Percentiles rank a stretch among this genome's conserved stretches.
Evolutionary conservation across 1,140 invertebrate genomes (phyloP).

Genomic region (Trypoxylus dichotomus): DNA sequence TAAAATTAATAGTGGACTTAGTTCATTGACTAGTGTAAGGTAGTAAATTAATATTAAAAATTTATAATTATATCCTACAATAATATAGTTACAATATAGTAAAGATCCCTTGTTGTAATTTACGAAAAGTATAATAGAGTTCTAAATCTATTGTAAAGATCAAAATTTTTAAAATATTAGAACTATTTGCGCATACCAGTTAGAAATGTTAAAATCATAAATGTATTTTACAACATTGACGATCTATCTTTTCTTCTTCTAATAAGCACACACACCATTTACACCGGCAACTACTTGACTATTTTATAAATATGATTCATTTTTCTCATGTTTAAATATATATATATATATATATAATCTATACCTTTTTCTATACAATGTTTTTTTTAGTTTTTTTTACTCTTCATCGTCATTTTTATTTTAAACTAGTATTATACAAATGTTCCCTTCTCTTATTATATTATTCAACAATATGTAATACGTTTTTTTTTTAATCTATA

Average conservation of each 20-base stretch:
- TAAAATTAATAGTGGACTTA: neutral
- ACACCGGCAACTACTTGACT: slow-evolving; percentile 48
- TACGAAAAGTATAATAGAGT: neutral
- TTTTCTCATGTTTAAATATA: slow-evolving; percentile 42
- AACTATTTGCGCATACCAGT: slow-evolving; percentile 31
- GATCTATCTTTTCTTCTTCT: slow-evolving; percentile 36
- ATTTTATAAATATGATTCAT: slow-evolving; percentile 49
- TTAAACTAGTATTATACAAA: slow-evolving; percentile 49
- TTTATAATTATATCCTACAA: neutral
- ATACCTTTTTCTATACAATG: slow-evolving; percentile 49
- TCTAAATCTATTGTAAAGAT: too few relatives aligned
- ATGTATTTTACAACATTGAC: slow-evolving; percentile 43
- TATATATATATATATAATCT: slow-evolving; percentile 50
- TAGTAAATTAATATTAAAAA: neutral
- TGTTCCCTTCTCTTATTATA: slow-evolving; percentile 44
- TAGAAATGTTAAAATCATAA: slow-evolving; percentile 34
- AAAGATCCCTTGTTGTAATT: too few relatives aligned
- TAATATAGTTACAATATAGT: neutral
- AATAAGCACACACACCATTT: slow-evolving; percentile 54
- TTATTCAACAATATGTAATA: slow-evolving; percentile 30
- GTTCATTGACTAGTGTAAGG: neutral
- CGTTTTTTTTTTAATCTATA: slow-evolving; percentile 29
- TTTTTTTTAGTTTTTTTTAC: slow-evolving; percentile 39
- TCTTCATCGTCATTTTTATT: slow-evolving; percentile 17
- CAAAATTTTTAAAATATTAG: slow-evolving; percentile 36